Evolutionary conservation across 1,140 invertebrate genomes (phyloP), one percentile per base, ranked within the genome.

Genomic region (Drosophila sproati): DNA sequence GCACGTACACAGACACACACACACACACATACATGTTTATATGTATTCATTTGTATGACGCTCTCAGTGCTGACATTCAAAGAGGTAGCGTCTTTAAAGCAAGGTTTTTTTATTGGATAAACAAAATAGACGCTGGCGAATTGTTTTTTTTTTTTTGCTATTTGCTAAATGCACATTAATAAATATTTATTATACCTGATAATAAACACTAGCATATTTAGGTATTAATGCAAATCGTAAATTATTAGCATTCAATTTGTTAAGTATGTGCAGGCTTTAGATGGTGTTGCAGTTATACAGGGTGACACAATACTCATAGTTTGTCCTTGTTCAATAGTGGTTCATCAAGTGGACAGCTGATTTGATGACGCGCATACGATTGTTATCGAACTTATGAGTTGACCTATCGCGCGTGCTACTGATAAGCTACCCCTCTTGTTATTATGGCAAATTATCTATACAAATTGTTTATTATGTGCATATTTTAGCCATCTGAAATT

Each of bases 1-100:
- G 43, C 20, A 54, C 54, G 28, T 28, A 39, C 20, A n/a, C n/a
- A 66, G 47, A 73, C n/a, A 10, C 51, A 20, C 6, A 67, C 54
- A 48, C 20, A 54, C 54, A 12, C n/a, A 39, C 20, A n/a, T n/a
- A 66, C 29, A 39, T 29, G 29, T 68, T 37, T 48, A 10, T 81
- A 6, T 39, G 47, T 63, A 35, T 50, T 57, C 52, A 64, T 60
- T 12, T 56, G 48, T 48, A 43, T 67, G 76, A 48, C 39, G 55
- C 72, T 77, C 77, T 79, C 64, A 32, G 67, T 73, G 77, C 73
- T 85, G 82, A 85, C 82, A 85, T 85, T 85, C 82, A 85, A 80
- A 85, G 77, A 77, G 73, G 29, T 71, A 80, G 61, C 77, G 66
- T 72, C 77, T 63, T 57, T 43, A 55, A 71, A 61, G 63, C 73